Percentiles rank a stretch among this genome's conserved stretches.
Conservation (phyloP, 2,797 vertebrate species). For the Coregonus sp. region DNA sequence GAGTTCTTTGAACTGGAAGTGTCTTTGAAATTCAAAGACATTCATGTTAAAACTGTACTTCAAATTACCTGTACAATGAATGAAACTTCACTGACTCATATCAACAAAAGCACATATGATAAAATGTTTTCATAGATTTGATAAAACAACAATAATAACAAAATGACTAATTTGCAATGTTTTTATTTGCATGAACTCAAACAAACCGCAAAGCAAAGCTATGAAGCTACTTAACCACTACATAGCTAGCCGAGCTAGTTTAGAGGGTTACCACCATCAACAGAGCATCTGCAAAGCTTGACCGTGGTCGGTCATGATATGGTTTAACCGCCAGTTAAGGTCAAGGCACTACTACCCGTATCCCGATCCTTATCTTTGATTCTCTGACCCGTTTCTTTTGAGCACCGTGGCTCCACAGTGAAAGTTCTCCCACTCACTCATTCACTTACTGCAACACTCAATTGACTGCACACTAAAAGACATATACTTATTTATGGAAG, state of each 20-base stretch:
- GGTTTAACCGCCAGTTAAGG: conserved; percentile 4
- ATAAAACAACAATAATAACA: conserved; percentile 12
- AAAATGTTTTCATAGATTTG: neutral
- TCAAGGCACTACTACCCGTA: conserved; percentile 54
- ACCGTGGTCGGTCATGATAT: neutral
- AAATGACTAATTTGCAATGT: conserved; percentile 10
- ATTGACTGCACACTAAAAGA: neutral
- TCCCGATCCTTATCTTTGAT: conserved; percentile 66
- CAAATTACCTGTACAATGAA: neutral
- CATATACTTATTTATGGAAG: neutral
- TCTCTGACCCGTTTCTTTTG: conserved; percentile 69
- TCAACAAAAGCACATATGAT: conserved; percentile 11
- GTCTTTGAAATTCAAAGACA: conserved; percentile 24
- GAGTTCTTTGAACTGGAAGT: neutral
- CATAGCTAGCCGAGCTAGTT: conserved; percentile 24
- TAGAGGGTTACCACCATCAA: conserved; percentile 8
- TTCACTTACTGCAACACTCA: neutral
- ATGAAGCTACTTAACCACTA: conserved; percentile 1
- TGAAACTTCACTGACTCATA: no score
- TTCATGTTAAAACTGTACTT: no score
- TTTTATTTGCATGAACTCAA: conserved; percentile 5
- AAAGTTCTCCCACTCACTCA: conserved; percentile 29
- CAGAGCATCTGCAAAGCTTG: conserved; percentile 11
- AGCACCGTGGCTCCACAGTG: conserved; percentile 69
- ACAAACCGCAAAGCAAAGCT: conserved; percentile 32